Percentiles rank a stretch among this genome's conserved stretches.
Evolutionary conservation across 2,888 invertebrate species (phyloP).

Genomic region (Dromius quadrimaculatus): DNA sequence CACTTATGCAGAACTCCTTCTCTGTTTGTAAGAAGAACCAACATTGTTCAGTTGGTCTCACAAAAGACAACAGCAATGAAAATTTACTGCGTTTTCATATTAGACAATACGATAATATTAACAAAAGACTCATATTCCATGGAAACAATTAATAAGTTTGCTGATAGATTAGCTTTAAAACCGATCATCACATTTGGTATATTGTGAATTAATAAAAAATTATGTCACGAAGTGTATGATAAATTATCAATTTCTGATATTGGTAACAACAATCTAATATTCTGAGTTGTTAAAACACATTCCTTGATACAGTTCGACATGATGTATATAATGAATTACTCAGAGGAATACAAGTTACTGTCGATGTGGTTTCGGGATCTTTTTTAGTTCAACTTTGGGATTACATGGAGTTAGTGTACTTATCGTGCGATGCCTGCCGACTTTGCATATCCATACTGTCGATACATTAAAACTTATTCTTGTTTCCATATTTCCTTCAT

Average conservation of each 20-base stretch:
- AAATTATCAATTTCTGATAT: neutral
- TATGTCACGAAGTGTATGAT: neutral
- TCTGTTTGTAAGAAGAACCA: constrained; percentile 11
- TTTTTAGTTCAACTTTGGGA: constrained; percentile 26
- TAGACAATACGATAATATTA: neutral
- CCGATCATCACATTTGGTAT: no score
- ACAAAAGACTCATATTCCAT: neutral
- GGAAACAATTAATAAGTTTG: no score
- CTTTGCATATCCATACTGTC: constrained; percentile 34
- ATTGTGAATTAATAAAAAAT: no score
- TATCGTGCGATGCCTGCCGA: neutral
- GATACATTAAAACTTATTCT: constrained; percentile 17
- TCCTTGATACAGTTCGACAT: constrained; percentile 34
- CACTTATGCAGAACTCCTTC: constrained; percentile 45
- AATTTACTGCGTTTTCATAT: constrained; percentile 33
- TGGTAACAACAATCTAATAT: constrained; percentile 12
- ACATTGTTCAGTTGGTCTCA: neutral
- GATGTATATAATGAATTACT: constrained; percentile 33
- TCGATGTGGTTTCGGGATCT: constrained; percentile 27
- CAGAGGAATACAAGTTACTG: constrained; percentile 37
- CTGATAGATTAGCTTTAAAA: no score
- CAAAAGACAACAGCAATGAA: constrained; percentile 28
- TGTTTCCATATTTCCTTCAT: neutral
- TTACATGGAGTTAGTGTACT: constrained; percentile 22
- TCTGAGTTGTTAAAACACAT: constrained; percentile 14